Evolutionary conservation across 2,113 vertebrate species (phyloP), one percentile per base, ranked within the genome.

Genomic region (Platanista minor): DNA sequence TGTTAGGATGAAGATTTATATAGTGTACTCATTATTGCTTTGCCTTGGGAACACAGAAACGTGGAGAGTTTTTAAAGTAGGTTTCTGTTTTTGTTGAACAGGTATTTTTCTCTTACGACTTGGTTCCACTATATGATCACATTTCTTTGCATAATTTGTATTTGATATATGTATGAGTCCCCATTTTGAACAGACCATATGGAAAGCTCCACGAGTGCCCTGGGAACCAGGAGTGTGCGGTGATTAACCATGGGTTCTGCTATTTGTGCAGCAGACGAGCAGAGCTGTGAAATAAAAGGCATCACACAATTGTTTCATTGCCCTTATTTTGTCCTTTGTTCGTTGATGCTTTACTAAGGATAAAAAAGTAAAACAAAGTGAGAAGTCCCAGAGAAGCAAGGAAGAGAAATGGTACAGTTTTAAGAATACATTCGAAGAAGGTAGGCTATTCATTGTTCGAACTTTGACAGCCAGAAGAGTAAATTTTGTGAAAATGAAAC

Each of bases 311-410:
- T 97, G 96, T 97, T 98, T 97, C 83, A 36, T 15, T 93, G 98
- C 95, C 98, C 98, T 99, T 98, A 96, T 90, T 91, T 94, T 96
- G 98, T 98, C 98, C 98, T 99, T 98, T 98, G 94, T 97, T 98
- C 97, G 93, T 93, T 59, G 97, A 90, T 95, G 80, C 97, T 97
- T 89, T 77, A 94, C 87, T 96, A 87, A 97, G 64, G 61, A 41
- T 88, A 77, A 20, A 92, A 77, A 83, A 92, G 69, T 95, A 49
- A 96, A 96, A 87, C 52, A 91, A 87, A 95, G 96, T 96, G 78
- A 61, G 77, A 96, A 57, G 66, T 97, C 94, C 95, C 94, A 95
- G 97, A 95, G 7, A 97, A 90, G 59, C 93, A 97, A 96, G 39
- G 67, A 98, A 98, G 97, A 92, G 83, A 93, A 92, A 93, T 29